Percentiles rank a stretch among this genome's conserved stretches.
Evolutionary conservation across 2,888 invertebrate species (phyloP).

Genomic region (Leucophenga montana): DNA sequence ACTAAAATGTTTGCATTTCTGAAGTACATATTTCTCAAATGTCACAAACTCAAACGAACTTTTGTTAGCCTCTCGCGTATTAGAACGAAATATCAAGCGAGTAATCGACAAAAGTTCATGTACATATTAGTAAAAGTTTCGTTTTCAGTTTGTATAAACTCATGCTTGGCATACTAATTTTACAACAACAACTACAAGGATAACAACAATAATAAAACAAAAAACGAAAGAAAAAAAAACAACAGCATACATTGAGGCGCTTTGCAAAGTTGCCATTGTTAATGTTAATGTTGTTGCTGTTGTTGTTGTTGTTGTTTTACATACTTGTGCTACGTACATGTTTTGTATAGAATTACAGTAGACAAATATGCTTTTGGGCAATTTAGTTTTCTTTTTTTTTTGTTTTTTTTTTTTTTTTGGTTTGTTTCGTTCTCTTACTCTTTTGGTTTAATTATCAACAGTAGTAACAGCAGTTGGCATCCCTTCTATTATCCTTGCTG

Average conservation of each 20-base stretch:
- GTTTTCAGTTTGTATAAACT: conserved; percentile 19
- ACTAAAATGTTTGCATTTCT: no score
- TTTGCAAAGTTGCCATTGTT: neutral
- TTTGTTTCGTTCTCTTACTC: conserved; percentile 25
- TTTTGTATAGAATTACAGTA: conserved; percentile 31
- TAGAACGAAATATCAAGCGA: no score
- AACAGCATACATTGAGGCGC: neutral
- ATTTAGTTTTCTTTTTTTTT: conserved; percentile 9
- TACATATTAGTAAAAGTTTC: conserved; percentile 23
- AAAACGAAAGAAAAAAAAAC: no score
- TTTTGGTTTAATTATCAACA: conserved; percentile 1
- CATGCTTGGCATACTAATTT: conserved; percentile 22
- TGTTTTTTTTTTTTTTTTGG: conserved; percentile 6
- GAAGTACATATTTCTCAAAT: no score
- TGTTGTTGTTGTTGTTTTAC: conserved; percentile 23
- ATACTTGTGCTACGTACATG: conserved; percentile 8
- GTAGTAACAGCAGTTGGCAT: no score
- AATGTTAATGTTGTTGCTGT: conserved; percentile 25
- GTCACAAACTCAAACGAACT: no score
- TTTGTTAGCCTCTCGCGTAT: no score
- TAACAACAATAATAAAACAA: neutral
- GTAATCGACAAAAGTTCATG: conserved; percentile 2
- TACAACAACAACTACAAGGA: neutral
- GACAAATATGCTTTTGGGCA: conserved; percentile 15
- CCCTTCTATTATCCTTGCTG: no score